Evolutionary conservation across 2,888 invertebrate genomes (phyloP), one percentile per base, ranked within the genome.

Genomic region (Stenodera caucasica): DNA sequence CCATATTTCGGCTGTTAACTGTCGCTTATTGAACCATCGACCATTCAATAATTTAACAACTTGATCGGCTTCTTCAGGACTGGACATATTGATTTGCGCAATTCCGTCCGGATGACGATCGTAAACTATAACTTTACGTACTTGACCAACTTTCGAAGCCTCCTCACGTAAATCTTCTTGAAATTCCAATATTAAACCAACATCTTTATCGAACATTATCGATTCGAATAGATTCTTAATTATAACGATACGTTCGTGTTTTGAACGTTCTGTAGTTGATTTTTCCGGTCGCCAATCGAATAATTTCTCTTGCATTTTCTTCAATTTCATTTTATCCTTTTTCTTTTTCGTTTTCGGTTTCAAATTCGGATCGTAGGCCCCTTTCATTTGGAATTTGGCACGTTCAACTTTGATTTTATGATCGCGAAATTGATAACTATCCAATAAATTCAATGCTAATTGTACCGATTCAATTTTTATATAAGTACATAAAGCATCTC

Each of bases 251-350:
- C 89, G 88, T 78, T 99, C 98, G 78, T 93, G 89, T 77, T 94
- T 95, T 0, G 89, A 86, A 54, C 96, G 85, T 74, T 94, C 92
- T 1, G 94, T 94, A 32, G 90, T 82, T 77, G 93, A 85, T 78
- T 93, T 94, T 71, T 98, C 98, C 0, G 98, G 97, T 62, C 94
- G 85, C 99, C 99, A 99, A 78, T 96, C 97, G 78, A 99, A 94
- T 53, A 98, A 82, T 76, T 94, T 96, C 77, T 96, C 92, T 77
- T 98, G 94, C 81, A 91, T 90, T 79, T 94, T 94, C 81, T 92
- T 93, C 57, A 94, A 78, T 76, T 96, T 97, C 67, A 97, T 93
- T 71, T 94, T 90, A 67, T 95, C 94, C 70, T 90, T 90, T 78
- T 92, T 92, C 79, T 90, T 91, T 77, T 90, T 92, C 79, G 91